Evolutionary conservation across 2,113 vertebrate species (phyloP), one percentile per base, ranked within the genome.

Genomic region (Malurus melanocephalus): DNA sequence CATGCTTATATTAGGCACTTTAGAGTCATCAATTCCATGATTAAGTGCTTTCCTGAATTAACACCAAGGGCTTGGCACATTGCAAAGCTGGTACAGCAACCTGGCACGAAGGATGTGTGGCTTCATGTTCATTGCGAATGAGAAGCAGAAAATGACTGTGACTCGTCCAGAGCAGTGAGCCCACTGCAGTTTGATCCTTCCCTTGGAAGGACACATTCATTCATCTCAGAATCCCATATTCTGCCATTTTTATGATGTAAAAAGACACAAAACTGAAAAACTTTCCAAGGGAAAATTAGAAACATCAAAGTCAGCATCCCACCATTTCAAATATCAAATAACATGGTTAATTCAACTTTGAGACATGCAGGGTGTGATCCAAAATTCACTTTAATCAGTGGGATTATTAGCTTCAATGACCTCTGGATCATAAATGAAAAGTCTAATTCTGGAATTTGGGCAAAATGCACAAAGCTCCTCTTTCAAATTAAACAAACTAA

Each of bases 1-100:
- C 43, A 79, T 9, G 88, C 86, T 88, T 76, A 42, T 53, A 84
- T 80, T 65, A 73, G 80, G 66, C 55, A 62, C 62, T 91, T 57
- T 1, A 49, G 62, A 91, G 62, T 33, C 74, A 90, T 76, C 88
- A 84, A 66, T 87, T 84, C 88, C 33, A 33, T 32, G 61, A 91
- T 86, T 81, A 93, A 94, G n/a, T 59, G 92, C 74, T 93, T 89
- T 85, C 66, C 88, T 73, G 74, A 92, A 93, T 81, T 84, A 89
- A 88, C 80, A 89, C 69, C 66, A 35, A 80, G 61, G 80, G 3
- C 30, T 51, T 16, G 2, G 90, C 80, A 90, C 69, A 67, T 72
- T 40, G 72, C 82, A 77, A 45, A 43, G 72, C 79, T 48, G 68
- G 87, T 67, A 57, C 20, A 30, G 60, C 76, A 71, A 38, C 73